These are phyloP conservation scores for Halichondria panicea DNA, from an alignment of 37 sponge, comb jelly and placozoan species.

Conservation along the genomic window DNA sequence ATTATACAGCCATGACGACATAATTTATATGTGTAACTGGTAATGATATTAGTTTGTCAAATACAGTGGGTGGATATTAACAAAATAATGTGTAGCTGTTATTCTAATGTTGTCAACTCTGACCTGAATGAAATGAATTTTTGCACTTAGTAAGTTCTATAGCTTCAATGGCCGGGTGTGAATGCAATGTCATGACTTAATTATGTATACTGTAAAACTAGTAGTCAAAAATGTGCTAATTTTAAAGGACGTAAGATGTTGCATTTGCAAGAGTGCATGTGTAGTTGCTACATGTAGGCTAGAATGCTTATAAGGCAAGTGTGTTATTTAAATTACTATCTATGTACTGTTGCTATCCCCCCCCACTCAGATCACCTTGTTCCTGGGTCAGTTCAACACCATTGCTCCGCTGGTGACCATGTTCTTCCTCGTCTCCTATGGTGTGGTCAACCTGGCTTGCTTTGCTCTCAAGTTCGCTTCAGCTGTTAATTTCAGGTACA, in stretches of 20 bases:
- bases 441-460: constrained; percentile 94
- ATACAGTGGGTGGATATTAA: too few species aligned
- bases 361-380: constrained; percentile 57
- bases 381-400: constrained; percentile 83
- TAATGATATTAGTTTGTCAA: too few species aligned
- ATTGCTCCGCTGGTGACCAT: constrained; percentile 92
- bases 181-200: too few species aligned
- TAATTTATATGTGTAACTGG: too few species aligned
- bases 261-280: neutral
- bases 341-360: neutral
- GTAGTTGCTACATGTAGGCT: neutral
- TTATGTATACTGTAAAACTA: neutral
- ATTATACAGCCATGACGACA: too few species aligned
- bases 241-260: neutral
- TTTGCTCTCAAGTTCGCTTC: constrained; percentile 91
- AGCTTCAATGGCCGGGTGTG: too few species aligned
- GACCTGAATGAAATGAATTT: too few species aligned
- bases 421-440: constrained; percentile 95
- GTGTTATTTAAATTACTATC: neutral
- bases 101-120: too few species aligned
- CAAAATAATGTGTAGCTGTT: neutral
- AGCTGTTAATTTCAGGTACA: constrained; percentile 91
- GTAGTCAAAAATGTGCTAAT: neutral
- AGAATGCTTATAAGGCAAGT: neutral
- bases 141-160: too few species aligned